phyloP scores from a whole-genome alignment of 2,113 vertebrate genomes.

The Larimichthys crocea region DNA sequence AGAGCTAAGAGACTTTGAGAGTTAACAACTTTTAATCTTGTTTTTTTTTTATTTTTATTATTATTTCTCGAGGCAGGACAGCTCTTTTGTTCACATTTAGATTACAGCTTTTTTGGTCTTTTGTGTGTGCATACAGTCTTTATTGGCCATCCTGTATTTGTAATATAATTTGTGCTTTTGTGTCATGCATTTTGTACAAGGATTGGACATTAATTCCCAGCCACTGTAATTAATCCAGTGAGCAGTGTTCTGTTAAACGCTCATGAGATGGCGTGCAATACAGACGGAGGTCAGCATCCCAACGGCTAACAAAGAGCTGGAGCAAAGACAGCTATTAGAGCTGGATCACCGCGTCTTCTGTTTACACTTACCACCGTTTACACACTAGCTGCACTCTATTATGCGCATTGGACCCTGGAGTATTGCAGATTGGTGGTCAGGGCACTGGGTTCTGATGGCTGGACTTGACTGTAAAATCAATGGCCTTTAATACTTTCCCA shows the following conservation, averaged over 20 bases:
- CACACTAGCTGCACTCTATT: slow-evolving; percentile 62
- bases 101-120: neutral
- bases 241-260: slow-evolving; percentile 30
- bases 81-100: neutral
- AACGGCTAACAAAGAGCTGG: slow-evolving; percentile 48
- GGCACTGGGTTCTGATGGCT: slow-evolving; percentile 53
- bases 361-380: slow-evolving; percentile 67
- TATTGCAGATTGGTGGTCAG: slow-evolving; percentile 48
- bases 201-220: slow-evolving; percentile 29
- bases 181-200: neutral
- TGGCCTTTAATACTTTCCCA: slow-evolving; percentile 53
- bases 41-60: neutral
- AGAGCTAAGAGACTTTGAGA: neutral
- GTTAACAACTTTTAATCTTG: neutral
- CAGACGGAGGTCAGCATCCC: slow-evolving; percentile 49
- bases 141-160: neutral
- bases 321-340: slow-evolving; percentile 57
- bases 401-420: slow-evolving; percentile 45
- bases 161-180: neutral
- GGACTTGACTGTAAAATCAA: slow-evolving; percentile 67
- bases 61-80: neutral
- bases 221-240: slow-evolving; percentile 43
- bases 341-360: slow-evolving; percentile 54
- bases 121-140: neutral
- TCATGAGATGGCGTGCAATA: slow-evolving; percentile 4